These are phyloP conservation scores for Parus major DNA, from an alignment of 2,113 vertebrate species.

Conservation along the genomic window DNA sequence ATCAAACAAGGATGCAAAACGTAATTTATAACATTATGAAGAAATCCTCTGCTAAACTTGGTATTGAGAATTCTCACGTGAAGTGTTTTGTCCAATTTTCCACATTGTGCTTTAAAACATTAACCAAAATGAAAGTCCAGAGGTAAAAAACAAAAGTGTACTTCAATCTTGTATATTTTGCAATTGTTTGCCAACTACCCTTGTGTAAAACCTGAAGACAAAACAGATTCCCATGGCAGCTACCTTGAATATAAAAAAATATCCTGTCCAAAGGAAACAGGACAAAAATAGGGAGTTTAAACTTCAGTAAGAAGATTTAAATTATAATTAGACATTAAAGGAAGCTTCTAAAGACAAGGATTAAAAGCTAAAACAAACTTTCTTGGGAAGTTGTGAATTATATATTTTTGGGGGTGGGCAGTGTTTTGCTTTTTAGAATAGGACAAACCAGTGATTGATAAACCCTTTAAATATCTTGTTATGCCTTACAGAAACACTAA, in stretches of 20 bases:
- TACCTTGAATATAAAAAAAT: not conserved
- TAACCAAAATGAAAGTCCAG: not conserved
- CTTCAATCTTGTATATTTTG: not conserved
- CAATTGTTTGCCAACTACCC: not conserved
- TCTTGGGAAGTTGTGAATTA: not conserved
- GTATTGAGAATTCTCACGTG: not conserved
- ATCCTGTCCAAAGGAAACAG: not conserved
- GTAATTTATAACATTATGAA: not conserved
- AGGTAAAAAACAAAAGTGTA: not conserved
- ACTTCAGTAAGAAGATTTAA: not conserved
- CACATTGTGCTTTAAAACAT: not conserved
- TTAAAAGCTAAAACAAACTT: not conserved
- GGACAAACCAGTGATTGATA: not conserved
- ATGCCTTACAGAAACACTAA: not conserved
- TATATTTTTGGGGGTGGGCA: accelerated
- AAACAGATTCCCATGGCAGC: not conserved
- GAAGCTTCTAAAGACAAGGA: not conserved
- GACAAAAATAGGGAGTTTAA: not conserved
- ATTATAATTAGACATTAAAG: not conserved
- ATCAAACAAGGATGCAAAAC: not conserved
- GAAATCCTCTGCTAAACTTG: not conserved
- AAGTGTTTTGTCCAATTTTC: not conserved
- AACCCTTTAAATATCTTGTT: not conserved
- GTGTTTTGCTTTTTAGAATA: not conserved
- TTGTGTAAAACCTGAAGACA: not conserved